Conservation (phyloP, 2,797 vertebrate genomes). For the Pterois miles region DNA sequence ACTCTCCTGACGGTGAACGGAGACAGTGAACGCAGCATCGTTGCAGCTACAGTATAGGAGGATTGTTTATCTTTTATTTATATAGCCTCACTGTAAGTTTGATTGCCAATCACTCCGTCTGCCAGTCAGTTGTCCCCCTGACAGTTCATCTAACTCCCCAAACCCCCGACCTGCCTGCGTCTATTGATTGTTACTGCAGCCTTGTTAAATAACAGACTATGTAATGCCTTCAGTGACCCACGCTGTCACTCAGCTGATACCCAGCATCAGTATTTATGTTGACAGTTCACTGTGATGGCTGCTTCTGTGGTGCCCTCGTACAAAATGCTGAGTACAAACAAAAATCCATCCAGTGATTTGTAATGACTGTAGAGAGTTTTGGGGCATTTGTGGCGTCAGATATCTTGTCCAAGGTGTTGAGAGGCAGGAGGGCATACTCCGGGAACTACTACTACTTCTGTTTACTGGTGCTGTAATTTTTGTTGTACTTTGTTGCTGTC, state of each 20-base stretch:
- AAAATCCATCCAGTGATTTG: neutral
- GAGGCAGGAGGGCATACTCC: neutral
- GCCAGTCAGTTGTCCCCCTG: neutral
- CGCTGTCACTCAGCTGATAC: conserved; percentile 3
- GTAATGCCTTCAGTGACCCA: neutral
- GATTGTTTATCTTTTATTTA: no score
- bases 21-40: no score
- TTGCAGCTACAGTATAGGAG: no score
- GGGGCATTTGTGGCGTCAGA: neutral
- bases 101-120: neutral
- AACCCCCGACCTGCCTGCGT: neutral
- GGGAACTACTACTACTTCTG: neutral
- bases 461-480: neutral
- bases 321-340: neutral
- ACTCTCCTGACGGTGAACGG: no score
- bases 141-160: neutral
- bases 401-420: neutral
- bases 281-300: neutral
- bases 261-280: neutral
- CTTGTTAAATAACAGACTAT: neutral
- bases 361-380: neutral
- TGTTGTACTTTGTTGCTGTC: neutral
- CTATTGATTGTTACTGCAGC: conserved; percentile 18
- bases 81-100: neutral
- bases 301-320: neutral